These are phyloP conservation scores for Tinea pellionella DNA, from an alignment of 2,888 invertebrate genomes.

Conservation along the genomic window DNA sequence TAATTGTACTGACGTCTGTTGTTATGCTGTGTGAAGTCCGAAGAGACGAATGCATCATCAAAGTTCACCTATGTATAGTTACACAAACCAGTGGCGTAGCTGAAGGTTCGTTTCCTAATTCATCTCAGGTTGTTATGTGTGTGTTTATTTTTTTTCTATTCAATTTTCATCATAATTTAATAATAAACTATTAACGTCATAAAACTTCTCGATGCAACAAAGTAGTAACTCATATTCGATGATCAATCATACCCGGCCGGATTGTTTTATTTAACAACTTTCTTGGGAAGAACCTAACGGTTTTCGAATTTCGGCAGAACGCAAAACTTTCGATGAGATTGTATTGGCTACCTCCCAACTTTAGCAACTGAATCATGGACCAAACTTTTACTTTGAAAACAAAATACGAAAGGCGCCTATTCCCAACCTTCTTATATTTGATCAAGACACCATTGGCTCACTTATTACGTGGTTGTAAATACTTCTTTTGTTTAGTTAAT, in stretches of 20 bases:
- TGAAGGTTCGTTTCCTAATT: no score
- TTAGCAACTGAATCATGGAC: conserved; percentile 25
- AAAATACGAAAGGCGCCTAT: conserved; percentile 24
- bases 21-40: no score
- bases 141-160: no score
- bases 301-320: conserved; percentile 29
- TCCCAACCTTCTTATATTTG: background rate
- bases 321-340: conserved; percentile 57
- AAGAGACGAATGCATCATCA: no score
- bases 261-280: conserved; percentile 38
- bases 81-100: no score
- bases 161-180: no score
- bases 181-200: no score
- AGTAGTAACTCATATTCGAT: conserved; percentile 28
- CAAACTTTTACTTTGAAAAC: conserved; percentile 23
- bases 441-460: background rate
- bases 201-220: no score
- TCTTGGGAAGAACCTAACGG: conserved; percentile 21
- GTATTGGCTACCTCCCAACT: conserved; percentile 57
- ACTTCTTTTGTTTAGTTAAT: background rate
- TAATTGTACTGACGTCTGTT: no score
- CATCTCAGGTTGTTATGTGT: no score
- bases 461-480: background rate
- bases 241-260: conserved; percentile 40
- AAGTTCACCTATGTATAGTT: no score